A percentile compares a stretch with the other conserved stretches of the same genome.
Conservation (phyloP, 1,140 invertebrate genomes). For the Ceratoteleas bidentatus region DNA sequence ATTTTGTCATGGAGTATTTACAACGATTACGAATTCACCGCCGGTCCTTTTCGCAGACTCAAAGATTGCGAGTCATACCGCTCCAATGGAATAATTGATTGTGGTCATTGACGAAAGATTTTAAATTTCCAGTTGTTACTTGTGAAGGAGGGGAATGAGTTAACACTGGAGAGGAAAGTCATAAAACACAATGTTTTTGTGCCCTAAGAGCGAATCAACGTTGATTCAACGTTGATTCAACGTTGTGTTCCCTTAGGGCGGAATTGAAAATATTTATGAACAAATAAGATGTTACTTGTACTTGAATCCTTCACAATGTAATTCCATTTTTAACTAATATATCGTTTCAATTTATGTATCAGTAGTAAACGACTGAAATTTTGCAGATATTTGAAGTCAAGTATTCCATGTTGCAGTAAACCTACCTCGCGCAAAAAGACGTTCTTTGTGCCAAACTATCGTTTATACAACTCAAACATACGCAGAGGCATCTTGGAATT, state of each 20-base stretch:
- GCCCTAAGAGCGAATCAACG: no score
- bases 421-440: constrained; percentile 11
- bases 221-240: no score
- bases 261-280: no score
- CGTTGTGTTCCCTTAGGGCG: no score
- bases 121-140: no score
- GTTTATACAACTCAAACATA: constrained; percentile 44
- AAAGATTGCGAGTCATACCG: not conserved
- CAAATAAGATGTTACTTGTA: no score
- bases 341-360: not conserved
- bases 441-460: constrained; percentile 8
- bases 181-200: no score
- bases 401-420: constrained; percentile 11
- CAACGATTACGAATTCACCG: constrained; percentile 42
- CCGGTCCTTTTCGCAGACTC: constrained; percentile 13
- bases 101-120: no score
- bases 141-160: no score
- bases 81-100: constrained; percentile 10
- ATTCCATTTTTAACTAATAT: not conserved
- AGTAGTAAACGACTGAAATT: no score
- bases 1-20: constrained; percentile 59
- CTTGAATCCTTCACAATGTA: no score
- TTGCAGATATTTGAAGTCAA: not conserved
- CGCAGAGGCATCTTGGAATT: constrained; percentile 26
- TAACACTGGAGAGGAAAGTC: no score